phyloP scores from a whole-genome alignment of 2,888 invertebrate genomes.

The Phasia obesa region DNA sequence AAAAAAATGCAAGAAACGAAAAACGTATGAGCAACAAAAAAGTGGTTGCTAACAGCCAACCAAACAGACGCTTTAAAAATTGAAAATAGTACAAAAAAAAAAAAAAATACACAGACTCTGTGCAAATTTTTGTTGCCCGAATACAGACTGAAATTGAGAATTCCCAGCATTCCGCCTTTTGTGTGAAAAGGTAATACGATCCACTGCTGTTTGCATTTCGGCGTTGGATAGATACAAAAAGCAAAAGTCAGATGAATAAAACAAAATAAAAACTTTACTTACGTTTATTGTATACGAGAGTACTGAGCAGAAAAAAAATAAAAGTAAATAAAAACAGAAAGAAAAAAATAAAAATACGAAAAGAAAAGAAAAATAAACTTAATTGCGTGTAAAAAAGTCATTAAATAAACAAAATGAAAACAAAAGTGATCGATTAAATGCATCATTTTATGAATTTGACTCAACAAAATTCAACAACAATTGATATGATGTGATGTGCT shows the following conservation, averaged over 20 bases:
- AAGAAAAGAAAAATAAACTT: constrained; percentile 39
- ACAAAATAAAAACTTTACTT: constrained; percentile 33
- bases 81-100: neutral
- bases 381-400: constrained; percentile 65
- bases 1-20: constrained; percentile 2
- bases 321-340: constrained; percentile 34
- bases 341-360: constrained; percentile 17
- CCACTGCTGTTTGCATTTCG: constrained; percentile 47
- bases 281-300: constrained; percentile 1
- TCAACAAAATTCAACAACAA: constrained; percentile 14
- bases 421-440: constrained; percentile 73
- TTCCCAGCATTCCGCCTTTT: constrained; percentile 68
- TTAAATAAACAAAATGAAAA: constrained; percentile 67
- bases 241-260: constrained; percentile 34
- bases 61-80: constrained; percentile 18
- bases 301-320: constrained; percentile 5
- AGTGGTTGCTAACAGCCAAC: constrained; percentile 33
- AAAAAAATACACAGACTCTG: constrained; percentile 53
- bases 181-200: constrained; percentile 64
- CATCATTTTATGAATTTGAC: constrained; percentile 64
- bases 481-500: neutral
- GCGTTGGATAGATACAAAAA: constrained; percentile 55
- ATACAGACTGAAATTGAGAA: constrained; percentile 50
- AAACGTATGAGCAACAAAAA: constrained; percentile 20
- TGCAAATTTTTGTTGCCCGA: constrained; percentile 20